These are phyloP conservation scores for Poecilia picta DNA, from an alignment of 2,797 vertebrate species.

Conservation along the genomic window DNA sequence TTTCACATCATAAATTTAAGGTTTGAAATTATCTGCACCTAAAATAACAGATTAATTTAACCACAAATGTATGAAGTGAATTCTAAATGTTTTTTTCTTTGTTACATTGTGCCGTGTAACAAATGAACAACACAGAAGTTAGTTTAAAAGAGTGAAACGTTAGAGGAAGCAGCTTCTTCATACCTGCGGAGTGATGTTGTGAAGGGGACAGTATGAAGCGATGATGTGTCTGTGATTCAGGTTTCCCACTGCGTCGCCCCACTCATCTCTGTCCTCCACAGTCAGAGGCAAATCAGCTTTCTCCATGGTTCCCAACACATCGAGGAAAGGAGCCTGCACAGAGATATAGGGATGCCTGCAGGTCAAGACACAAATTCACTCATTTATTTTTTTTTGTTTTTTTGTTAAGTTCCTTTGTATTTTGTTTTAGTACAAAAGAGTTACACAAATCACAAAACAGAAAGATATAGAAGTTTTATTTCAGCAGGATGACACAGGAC, in stretches of 20 bases:
- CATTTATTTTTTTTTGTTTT: background rate
- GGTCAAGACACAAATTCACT: background rate
- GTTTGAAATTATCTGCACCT: background rate
- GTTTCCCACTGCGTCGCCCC: slow-evolving; percentile 89
- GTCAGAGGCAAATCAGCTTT: slow-evolving; percentile 88
- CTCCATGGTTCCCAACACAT: slow-evolving; percentile 92
- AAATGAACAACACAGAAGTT: background rate
- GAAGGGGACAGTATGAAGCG: slow-evolving; percentile 90
- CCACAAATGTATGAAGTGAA: background rate
- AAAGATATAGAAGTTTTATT: background rate
- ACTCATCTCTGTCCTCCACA: slow-evolving; percentile 92
- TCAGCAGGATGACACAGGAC: background rate
- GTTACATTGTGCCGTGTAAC: background rate
- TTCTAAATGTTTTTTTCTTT: background rate
- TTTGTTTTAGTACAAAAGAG: background rate
- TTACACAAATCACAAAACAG: background rate
- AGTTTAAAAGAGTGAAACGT: background rate
- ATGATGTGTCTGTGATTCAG: slow-evolving; percentile 82
- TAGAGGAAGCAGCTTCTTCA: background rate
- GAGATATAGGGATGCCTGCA: background rate
- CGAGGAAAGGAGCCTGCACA: slow-evolving; percentile 91
- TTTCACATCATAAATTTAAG: background rate
- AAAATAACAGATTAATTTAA: background rate
- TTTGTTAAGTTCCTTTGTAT: background rate
- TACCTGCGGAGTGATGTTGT: slow-evolving; percentile 95